Evolutionary conservation across 2,797 vertebrate species (phyloP).

Genomic region (Podarcis siculus): DNA sequence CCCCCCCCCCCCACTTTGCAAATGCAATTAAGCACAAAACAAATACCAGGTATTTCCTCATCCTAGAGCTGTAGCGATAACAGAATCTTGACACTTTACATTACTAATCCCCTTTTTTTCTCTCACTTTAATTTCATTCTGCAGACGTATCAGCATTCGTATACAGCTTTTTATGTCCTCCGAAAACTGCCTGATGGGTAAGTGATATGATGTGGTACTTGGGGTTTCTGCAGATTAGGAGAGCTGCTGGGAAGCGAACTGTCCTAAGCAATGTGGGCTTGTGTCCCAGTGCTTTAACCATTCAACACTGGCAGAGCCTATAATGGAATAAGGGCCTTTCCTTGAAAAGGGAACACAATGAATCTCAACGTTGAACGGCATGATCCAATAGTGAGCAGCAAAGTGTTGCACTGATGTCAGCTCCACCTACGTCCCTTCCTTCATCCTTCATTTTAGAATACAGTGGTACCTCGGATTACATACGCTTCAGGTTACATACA

Average conservation of each 20-base stretch:
- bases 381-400: constrained; percentile 26
- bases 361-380: background rate
- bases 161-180: constrained; percentile 91
- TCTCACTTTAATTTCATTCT: constrained; percentile 63
- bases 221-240: too few species aligned
- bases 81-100: constrained; percentile 37
- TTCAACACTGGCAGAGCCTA: constrained; percentile 26
- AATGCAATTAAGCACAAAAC: constrained; percentile 9
- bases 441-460: background rate
- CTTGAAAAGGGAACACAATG: background rate
- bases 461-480: too few species aligned
- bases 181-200: constrained; percentile 95
- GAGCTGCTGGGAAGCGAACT: constrained; percentile 11
- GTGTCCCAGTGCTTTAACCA: constrained; percentile 34
- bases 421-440: background rate
- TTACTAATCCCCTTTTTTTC: constrained; percentile 52
- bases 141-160: constrained; percentile 93
- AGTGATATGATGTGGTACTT: constrained; percentile 71
- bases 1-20: background rate
- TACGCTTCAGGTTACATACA: too few species aligned
- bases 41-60: background rate
- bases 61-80: constrained; percentile 14
- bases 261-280: constrained; percentile 13
- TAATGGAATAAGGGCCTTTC: constrained; percentile 44
- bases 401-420: background rate